Conservation (phyloP, 2,888 invertebrate genomes). For the Zaprionus bogoriensis region DNA sequence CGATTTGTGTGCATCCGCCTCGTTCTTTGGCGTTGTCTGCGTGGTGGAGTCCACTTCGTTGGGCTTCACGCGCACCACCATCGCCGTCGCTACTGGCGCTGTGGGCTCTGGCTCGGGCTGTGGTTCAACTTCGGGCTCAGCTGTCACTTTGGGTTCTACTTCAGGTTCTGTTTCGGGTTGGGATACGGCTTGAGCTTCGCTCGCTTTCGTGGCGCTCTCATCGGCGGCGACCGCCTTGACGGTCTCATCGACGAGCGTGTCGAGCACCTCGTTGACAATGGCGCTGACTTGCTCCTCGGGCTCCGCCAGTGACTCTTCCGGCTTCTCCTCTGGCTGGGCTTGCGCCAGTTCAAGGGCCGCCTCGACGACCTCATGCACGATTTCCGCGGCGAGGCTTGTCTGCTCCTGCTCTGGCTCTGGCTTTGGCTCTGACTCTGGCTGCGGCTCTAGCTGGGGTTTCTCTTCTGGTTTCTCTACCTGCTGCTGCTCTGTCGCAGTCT, state of each 20-base stretch:
- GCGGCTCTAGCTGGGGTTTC: neutral
- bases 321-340: neutral
- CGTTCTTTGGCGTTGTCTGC: conserved; percentile 78
- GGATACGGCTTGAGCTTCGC: neutral
- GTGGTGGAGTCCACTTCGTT: conserved; percentile 78
- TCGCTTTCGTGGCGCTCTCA: conserved; percentile 30
- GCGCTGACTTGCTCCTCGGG: conserved; percentile 50
- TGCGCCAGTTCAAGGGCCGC: conserved; percentile 60
- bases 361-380: conserved; percentile 74
- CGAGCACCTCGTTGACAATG: conserved; percentile 72
- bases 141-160: neutral
- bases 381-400: conserved; percentile 58
- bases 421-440: neutral
- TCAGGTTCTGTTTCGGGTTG: neutral
- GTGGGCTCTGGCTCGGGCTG: neutral
- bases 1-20: conserved; percentile 39
- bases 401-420: conserved; percentile 18
- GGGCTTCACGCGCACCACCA: conserved; percentile 49
- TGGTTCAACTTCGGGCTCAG: neutral
- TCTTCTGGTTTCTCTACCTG: conserved; percentile 8
- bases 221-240: conserved; percentile 47
- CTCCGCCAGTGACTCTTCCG: neutral
- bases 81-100: neutral
- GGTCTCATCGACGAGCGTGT: conserved; percentile 70
- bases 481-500: neutral